Evolutionary conservation across 2,113 vertebrate genomes (phyloP), one percentile per base, ranked within the genome.

Genomic region (Onychostoma macrolepis): DNA sequence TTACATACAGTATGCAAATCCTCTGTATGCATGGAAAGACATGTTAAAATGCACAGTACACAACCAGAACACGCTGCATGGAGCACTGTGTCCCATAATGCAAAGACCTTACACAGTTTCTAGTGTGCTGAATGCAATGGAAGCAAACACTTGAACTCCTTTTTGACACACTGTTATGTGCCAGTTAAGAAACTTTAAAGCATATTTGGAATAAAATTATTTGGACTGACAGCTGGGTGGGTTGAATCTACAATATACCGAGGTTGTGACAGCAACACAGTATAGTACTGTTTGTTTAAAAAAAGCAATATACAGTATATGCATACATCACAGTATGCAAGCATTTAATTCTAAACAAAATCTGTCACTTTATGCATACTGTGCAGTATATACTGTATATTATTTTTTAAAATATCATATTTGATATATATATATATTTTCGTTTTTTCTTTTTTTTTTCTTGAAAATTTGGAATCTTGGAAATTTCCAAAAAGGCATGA

Each of bases 1-100:
- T n/a, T n/a, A n/a, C n/a, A n/a, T n/a, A 28, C 74, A 75, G 72
- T 43, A 75, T 75, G 72, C 72, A 75, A 75, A 43, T 38, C 8
- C 9, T 38, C 67, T 38, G 67, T 71, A 41, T 48, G 74, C 21
- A 41, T n/a, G 21, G 17, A 38, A 72, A 36, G 36, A 38, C 30
- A 11, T 72, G 30, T 33, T 38, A 38, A 72, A 38, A 38, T 10
- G 8, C 36, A 24, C 33, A 38, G 19, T 4, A 36, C 67, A 38
- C 33, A 24, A 67, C 63, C 26, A 67, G 28, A 67, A 30, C 33
- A 36, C 33, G 33, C 33, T 36, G 33, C 33, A 4, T 38, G 38
- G 15, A 50, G 48, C 48, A 50, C 48, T 17, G 13, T 74, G 24
- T 74, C 36, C 71, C 21, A 74, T 41, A 41, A 72, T 38, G 33